Conservation (phyloP, 2,113 vertebrate genomes). For the Conger conger region DNA sequence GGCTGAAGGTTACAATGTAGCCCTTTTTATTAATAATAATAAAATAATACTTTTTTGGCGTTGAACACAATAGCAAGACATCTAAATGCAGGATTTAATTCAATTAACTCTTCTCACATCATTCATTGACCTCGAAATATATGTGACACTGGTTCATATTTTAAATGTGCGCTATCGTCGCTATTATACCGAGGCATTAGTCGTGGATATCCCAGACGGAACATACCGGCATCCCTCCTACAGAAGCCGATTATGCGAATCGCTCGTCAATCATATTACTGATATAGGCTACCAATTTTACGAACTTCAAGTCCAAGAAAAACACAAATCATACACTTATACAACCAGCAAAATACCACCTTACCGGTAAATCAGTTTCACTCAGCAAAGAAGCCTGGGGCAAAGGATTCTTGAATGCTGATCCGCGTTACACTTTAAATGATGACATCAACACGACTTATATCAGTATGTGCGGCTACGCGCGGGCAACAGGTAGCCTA, state of each 20-base stretch:
- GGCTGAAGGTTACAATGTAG: too few relatives aligned
- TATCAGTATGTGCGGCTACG: conserved; percentile 17
- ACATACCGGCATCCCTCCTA: not conserved
- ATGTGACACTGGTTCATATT: not conserved
- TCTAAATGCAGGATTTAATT: too few relatives aligned
- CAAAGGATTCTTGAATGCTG: not conserved
- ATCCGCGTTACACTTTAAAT: conserved; percentile 32
- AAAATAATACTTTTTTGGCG: too few relatives aligned
- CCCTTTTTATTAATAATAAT: too few relatives aligned
- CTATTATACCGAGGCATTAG: not conserved
- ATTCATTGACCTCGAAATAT: not conserved
- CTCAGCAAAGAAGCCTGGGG: not conserved
- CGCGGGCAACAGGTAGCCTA: not conserved
- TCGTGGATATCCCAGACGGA: not conserved
- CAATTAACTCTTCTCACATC: too few relatives aligned
- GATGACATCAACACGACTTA: conserved; percentile 45
- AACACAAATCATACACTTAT: too few relatives aligned
- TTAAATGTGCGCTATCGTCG: not conserved
- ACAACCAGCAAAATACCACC: too few relatives aligned
- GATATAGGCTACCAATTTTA: not conserved
- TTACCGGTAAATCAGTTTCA: conserved; percentile 5
- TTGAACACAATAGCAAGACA: too few relatives aligned
- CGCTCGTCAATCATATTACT: not conserved
- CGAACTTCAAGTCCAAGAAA: too few relatives aligned
- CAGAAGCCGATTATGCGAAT: not conserved